These are phyloP conservation scores for Drosophila parvula DNA, from an alignment of 1,140 invertebrate species.

Conservation along the genomic window DNA sequence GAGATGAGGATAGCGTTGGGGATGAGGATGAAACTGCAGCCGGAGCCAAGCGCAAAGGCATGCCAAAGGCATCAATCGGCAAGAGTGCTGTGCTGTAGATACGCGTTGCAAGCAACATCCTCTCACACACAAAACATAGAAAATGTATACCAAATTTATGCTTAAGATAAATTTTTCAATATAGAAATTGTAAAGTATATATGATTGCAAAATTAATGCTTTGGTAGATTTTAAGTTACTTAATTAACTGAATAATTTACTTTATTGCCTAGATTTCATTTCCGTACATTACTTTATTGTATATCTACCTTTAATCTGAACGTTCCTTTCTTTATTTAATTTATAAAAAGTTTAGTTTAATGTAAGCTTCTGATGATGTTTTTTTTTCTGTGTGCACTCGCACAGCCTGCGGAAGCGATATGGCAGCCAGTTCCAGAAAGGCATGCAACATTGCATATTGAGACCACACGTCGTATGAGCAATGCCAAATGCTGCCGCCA, in stretches of 20 bases:
- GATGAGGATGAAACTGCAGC: conserved; percentile 12
- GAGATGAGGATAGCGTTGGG: conserved; percentile 1
- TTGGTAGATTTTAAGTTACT: not conserved
- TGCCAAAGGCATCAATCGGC: conserved; percentile 76
- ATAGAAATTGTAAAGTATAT: not conserved
- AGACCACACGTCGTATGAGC: conserved; percentile 74
- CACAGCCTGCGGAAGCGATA: conserved; percentile 34
- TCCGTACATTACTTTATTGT: no score
- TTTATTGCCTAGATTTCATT: no score
- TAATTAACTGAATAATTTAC: not conserved
- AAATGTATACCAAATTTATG: no score
- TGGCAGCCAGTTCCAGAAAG: conserved; percentile 57
- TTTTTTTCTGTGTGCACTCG: not conserved
- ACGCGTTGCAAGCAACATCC: conserved; percentile 16
- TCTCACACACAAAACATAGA: not conserved
- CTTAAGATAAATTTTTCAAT: not conserved
- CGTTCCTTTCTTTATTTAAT: not conserved
- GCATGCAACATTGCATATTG: conserved; percentile 80
- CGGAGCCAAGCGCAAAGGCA: conserved; percentile 58
- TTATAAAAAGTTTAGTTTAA: not conserved
- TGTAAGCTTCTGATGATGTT: not conserved
- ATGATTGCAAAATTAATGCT: not conserved
- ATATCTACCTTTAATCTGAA: not conserved
- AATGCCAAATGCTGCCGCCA: conserved; percentile 65
- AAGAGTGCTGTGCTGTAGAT: conserved; percentile 54